Evolutionary conservation across 2,113 vertebrate species (phyloP).

Genomic region (Pomatostomus ruficeps): DNA sequence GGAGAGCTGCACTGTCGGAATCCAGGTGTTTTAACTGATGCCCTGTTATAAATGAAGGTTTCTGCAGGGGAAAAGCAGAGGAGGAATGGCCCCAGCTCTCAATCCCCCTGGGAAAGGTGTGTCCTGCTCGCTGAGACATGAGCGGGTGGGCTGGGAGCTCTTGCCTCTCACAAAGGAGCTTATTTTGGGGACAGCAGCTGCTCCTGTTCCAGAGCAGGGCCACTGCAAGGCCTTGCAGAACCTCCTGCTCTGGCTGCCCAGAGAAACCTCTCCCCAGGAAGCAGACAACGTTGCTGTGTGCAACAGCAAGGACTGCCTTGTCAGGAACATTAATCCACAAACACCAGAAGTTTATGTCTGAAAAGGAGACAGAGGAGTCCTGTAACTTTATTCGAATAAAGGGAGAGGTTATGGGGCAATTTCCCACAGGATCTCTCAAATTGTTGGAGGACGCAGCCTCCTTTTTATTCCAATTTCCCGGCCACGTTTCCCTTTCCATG

Average conservation of each 20-base stretch:
- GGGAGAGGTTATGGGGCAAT: too few relatives aligned
- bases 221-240: background rate
- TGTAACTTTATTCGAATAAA: too few relatives aligned
- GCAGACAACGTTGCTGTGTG: background rate
- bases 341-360: too few relatives aligned
- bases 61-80: background rate
- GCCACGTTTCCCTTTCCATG: too few relatives aligned
- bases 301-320: background rate
- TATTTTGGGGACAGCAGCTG: background rate
- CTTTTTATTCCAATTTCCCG: too few relatives aligned
- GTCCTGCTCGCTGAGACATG: background rate
- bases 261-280: background rate
- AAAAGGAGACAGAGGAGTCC: too few relatives aligned
- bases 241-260: background rate
- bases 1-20: background rate
- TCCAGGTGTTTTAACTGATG: background rate
- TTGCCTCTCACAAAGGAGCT: background rate
- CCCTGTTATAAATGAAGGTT: background rate
- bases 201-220: background rate
- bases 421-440: too few relatives aligned
- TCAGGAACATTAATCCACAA: too few relatives aligned
- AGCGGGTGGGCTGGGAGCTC: rapidly evolving
- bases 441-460: too few relatives aligned
- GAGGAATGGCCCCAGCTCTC: background rate
- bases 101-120: background rate